These are phyloP conservation scores for Apodemia hepburni DNA, from an alignment of 2,888 invertebrate species.

Conservation along the genomic window DNA sequence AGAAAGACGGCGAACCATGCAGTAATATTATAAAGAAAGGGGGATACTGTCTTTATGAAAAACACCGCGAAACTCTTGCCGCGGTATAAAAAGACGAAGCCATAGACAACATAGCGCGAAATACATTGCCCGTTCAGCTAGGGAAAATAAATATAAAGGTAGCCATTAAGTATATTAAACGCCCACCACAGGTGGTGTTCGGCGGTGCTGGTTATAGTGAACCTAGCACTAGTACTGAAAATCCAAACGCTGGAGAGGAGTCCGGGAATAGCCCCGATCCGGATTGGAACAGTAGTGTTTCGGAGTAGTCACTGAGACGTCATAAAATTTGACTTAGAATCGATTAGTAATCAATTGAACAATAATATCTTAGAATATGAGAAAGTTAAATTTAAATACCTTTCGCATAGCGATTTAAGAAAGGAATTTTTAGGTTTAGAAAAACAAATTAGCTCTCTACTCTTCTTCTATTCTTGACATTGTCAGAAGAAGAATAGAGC, in stretches of 20 bases:
- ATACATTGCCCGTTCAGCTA: not conserved
- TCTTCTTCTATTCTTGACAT: too few relatives aligned
- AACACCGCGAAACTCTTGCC: conserved; percentile 4
- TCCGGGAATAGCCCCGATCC: conserved; percentile 29
- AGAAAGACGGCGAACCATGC: not conserved
- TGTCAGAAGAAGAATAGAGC: not conserved
- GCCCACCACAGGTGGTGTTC: not conserved
- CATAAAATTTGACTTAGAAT: conserved; percentile 22
- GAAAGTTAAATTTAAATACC: not conserved
- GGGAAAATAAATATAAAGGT: not conserved
- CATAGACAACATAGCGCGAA: not conserved
- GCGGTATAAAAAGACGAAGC: conserved; percentile 1
- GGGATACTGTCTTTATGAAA: not conserved
- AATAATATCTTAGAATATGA: conserved; percentile 17
- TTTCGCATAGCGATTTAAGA: not conserved
- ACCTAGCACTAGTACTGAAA: conserved; percentile 26
- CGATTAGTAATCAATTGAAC: conserved; percentile 19
- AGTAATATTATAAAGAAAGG: not conserved
- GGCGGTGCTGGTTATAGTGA: conserved; percentile 11
- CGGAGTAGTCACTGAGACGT: conserved; percentile 21
- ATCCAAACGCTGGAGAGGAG: conserved; percentile 29
- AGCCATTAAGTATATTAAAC: conserved; percentile 1
- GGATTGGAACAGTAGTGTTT: conserved; percentile 25
- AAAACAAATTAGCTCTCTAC: not conserved
- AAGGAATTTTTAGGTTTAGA: not conserved